Conservation (phyloP, 1,140 invertebrate species). For the Arion vulgaris region DNA sequence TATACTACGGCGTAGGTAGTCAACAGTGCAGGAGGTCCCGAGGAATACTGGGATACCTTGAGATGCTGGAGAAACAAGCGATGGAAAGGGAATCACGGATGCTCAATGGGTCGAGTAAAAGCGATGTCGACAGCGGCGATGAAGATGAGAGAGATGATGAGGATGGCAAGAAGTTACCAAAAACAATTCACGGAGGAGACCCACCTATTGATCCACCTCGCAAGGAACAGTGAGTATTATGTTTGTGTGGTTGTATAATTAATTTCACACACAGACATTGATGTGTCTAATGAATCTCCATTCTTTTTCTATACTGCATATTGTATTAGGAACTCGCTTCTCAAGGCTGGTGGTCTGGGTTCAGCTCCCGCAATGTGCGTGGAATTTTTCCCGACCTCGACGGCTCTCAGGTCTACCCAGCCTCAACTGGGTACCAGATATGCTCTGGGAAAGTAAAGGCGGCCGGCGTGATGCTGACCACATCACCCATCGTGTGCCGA, state of each 20-base stretch:
- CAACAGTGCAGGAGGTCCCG: constrained; percentile 41
- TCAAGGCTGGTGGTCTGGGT: too few species aligned
- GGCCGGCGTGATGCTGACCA: too few species aligned
- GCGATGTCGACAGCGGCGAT: not conserved
- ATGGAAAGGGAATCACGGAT: not conserved
- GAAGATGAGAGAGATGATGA: constrained; percentile 23
- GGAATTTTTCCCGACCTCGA: too few species aligned
- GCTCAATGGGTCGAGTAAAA: not conserved
- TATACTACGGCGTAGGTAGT: constrained; percentile 21
- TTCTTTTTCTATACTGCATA: too few species aligned
- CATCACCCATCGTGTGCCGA: too few species aligned
- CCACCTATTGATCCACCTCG: constrained; percentile 17
- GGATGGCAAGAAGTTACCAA: not conserved
- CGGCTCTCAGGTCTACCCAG: too few species aligned
- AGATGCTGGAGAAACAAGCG: constrained; percentile 60
- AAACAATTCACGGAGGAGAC: constrained; percentile 18
- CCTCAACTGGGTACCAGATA: too few species aligned
- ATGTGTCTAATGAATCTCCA: too few species aligned
- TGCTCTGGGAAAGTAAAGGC: too few species aligned
- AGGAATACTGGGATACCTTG: constrained; percentile 62
- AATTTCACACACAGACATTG: too few species aligned
- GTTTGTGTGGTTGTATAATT: not conserved
- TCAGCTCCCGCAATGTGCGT: too few species aligned
- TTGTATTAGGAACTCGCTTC: too few species aligned
- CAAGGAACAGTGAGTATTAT: constrained; percentile 28